These are phyloP conservation scores for Volucella zonaria DNA, from an alignment of 2,888 invertebrate species.

Conservation along the genomic window DNA sequence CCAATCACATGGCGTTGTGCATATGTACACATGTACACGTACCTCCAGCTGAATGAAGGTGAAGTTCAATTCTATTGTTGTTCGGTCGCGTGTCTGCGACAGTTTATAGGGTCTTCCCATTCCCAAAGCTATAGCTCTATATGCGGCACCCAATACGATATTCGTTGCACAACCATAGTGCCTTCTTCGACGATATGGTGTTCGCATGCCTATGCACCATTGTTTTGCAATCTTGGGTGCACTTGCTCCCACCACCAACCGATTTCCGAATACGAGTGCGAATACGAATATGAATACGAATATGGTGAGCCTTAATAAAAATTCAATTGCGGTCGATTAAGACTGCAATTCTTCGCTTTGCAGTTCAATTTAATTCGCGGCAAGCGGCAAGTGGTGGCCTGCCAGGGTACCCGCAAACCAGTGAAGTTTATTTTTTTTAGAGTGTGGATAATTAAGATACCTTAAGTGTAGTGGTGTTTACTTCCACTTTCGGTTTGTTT, in stretches of 20 bases:
- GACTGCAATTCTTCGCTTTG: conserved; percentile 25
- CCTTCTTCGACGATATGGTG: conserved; percentile 4
- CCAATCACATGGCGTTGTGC: conserved; percentile 6
- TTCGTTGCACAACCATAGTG: conserved; percentile 30
- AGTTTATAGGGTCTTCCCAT: conserved; percentile 5
- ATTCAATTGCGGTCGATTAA: conserved; percentile 70
- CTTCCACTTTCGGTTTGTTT: conserved; percentile 46
- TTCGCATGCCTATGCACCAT: conserved; percentile 44
- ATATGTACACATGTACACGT: neutral
- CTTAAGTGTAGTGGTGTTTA: conserved; percentile 44
- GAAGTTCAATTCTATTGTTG: conserved; percentile 63
- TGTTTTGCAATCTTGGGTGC: conserved; percentile 37
- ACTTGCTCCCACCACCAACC: conserved; percentile 33
- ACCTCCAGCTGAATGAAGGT: conserved; percentile 49
- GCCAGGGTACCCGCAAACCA: conserved; percentile 20
- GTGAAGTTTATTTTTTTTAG: conserved; percentile 52
- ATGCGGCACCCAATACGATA: conserved; percentile 41
- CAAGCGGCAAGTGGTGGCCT: conserved; percentile 47
- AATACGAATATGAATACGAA: conserved; percentile 1
- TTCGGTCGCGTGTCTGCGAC: conserved; percentile 15
- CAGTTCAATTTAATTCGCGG: conserved; percentile 46
- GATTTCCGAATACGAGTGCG: conserved; percentile 7
- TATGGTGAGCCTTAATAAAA: conserved; percentile 66
- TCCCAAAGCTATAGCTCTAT: conserved; percentile 1
- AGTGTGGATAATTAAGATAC: conserved; percentile 68